Percentiles rank a stretch among this genome's conserved stretches.
These are phyloP conservation scores for Nezara viridula DNA, from an alignment of 2,888 invertebrate species.

Conservation along the genomic window DNA sequence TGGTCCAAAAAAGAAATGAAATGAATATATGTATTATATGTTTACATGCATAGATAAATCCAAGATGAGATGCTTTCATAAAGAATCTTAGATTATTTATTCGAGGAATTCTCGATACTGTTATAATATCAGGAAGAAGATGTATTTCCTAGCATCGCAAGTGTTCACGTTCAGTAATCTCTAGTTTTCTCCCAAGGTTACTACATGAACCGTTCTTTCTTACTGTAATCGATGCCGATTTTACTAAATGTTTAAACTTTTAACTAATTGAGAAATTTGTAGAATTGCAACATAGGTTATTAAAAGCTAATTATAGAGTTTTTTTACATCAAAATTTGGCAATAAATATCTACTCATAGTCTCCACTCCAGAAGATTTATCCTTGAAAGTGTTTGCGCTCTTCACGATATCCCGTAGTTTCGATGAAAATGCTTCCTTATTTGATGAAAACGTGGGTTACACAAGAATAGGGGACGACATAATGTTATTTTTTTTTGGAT, in stretches of 20 bases:
- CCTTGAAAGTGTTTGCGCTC: not conserved
- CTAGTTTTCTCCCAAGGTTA: not conserved
- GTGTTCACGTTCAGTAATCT: not conserved
- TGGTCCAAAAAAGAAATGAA: no score
- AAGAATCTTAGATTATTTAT: not conserved
- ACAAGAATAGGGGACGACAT: not conserved
- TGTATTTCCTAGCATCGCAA: not conserved
- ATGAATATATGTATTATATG: no score
- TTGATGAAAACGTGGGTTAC: not conserved
- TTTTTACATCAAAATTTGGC: no score
- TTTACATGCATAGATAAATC: no score
- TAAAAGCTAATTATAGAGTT: no score
- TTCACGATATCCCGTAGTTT: not conserved
- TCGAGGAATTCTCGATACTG: not conserved
- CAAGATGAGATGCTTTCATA: no score
- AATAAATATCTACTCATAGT: no score
- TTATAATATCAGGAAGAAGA: not conserved
- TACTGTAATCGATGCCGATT: not conserved
- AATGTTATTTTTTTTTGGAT: not conserved
- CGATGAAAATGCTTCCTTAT: not conserved
- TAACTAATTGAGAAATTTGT: no score
- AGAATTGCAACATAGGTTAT: not conserved
- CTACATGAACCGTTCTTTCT: not conserved
- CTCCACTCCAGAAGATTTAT: not conserved
- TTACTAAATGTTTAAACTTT: not conserved